Conservation (phyloP, 2,888 invertebrate genomes). For the Prosapia bicincta region DNA sequence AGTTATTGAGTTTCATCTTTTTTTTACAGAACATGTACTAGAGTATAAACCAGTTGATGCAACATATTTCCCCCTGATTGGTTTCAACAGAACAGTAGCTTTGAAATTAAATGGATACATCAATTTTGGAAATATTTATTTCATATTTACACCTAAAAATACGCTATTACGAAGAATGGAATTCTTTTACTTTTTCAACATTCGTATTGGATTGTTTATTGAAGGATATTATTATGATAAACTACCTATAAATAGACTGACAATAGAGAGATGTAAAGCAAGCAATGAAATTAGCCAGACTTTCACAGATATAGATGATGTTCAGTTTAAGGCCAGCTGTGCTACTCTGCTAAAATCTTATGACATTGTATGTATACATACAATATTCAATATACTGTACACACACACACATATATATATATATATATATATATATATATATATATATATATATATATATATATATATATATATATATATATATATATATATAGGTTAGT, state of each 20-base stretch:
- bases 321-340: neutral
- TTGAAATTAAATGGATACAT: neutral
- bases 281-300: neutral
- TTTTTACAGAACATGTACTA: neutral
- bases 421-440: no score
- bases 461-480: no score
- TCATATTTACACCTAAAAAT: neutral
- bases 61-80: neutral
- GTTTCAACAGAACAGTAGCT: neutral
- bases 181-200: neutral
- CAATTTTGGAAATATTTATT: neutral
- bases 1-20: no score
- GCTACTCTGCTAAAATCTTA: neutral
- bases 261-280: neutral
- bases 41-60: neutral
- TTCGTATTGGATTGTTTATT: neutral
- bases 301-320: neutral
- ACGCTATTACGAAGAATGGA: neutral
- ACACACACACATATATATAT: no score
- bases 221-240: neutral
- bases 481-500: no score
- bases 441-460: no score
- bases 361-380: neutral
- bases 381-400: no score
- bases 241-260: neutral